These are phyloP conservation scores for Dasyurus viverrinus DNA, from an alignment of 2,113 vertebrate genomes.

Conservation along the genomic window DNA sequence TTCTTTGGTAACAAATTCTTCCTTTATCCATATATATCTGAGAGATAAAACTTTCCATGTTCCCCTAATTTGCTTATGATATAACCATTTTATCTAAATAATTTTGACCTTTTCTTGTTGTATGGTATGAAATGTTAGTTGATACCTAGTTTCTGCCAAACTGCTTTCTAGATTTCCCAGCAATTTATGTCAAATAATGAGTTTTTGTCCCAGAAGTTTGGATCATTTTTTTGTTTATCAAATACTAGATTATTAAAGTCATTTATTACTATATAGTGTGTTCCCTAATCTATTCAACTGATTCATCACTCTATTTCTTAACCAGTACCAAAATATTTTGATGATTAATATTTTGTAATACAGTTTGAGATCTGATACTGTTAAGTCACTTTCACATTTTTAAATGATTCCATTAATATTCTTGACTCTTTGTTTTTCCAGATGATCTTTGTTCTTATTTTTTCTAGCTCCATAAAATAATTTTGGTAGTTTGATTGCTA, in stretches of 20 bases:
- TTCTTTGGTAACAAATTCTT: no score
- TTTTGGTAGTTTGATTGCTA: neutral
- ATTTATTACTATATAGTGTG: neutral
- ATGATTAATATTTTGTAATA: neutral
- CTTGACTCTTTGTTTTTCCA: neutral
- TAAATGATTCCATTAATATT: neutral
- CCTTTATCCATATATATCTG: no score
- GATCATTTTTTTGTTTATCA: neutral
- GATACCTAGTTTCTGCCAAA: neutral
- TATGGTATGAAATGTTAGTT: neutral
- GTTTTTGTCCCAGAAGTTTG: neutral
- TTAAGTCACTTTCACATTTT: neutral
- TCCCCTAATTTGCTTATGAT: neutral
- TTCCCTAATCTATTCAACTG: neutral
- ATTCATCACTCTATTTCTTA: neutral
- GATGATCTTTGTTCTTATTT: neutral
- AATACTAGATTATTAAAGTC: no score
- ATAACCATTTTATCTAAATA: neutral
- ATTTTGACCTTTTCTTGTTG: neutral
- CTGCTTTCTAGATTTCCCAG: neutral
- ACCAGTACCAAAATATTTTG: neutral
- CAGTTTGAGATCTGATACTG: neutral
- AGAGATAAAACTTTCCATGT: neutral
- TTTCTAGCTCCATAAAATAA: neutral
- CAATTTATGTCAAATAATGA: neutral